These are phyloP conservation scores for Oncopodura yosiiana DNA, from an alignment of 1,140 invertebrate species.

Conservation along the genomic window DNA sequence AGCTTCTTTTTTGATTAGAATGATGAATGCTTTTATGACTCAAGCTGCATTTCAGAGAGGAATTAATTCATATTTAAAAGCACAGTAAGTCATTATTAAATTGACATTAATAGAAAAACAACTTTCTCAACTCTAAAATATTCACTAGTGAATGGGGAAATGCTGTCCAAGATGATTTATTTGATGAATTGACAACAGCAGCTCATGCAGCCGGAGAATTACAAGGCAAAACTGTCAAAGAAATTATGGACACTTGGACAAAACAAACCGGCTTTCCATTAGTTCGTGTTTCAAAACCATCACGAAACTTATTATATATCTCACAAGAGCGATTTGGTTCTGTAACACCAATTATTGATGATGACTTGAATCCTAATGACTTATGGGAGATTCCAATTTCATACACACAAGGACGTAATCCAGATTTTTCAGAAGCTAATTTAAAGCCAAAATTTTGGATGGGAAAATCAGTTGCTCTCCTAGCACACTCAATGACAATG, in stretches of 20 bases:
- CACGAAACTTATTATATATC: conserved; percentile 22
- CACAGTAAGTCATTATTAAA: background rate
- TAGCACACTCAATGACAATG: background rate
- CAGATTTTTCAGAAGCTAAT: background rate
- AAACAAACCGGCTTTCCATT: conserved; percentile 71
- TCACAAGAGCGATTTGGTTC: background rate
- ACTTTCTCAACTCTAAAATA: background rate
- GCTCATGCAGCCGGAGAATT: conserved; percentile 37
- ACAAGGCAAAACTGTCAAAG: conserved; percentile 42
- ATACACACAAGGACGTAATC: background rate
- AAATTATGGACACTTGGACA: conserved; percentile 72
- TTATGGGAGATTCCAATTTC: conserved; percentile 1
- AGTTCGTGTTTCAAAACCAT: conserved; percentile 49
- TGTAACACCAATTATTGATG: background rate
- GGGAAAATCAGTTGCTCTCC: background rate
- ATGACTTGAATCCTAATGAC: background rate
- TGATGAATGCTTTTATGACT: conserved; percentile 66
- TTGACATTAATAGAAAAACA: no score
- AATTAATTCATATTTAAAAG: conserved; percentile 50
- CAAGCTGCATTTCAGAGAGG: conserved; percentile 56
- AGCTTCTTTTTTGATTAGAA: conserved; percentile 62
- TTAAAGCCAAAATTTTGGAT: conserved; percentile 1
- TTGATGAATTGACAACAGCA: conserved; percentile 50
- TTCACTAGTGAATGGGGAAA: conserved; percentile 49
- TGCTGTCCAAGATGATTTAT: conserved; percentile 60